phyloP scores from a whole-genome alignment of 2,888 invertebrate species.

The Cosmopolites sordidus region DNA sequence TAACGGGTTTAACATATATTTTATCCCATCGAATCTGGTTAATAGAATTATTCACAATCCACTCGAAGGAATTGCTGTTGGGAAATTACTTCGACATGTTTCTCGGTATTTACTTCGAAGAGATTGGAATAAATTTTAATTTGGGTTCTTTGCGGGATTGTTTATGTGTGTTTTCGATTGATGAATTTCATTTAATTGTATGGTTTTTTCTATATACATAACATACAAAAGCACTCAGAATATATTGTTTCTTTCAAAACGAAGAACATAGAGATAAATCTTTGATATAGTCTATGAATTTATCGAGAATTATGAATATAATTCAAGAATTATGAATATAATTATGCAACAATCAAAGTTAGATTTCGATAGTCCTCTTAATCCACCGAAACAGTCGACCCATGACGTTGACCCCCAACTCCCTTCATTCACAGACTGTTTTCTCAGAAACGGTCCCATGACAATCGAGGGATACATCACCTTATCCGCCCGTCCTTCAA shows the following conservation, averaged over 20 bases:
- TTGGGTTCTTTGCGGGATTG: constrained; percentile 10
- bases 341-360: too few relatives aligned
- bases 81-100: constrained; percentile 35
- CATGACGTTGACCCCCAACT: neutral
- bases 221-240: too few relatives aligned
- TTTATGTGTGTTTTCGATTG: too few relatives aligned
- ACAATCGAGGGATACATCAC: neutral
- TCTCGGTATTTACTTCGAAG: constrained; percentile 23
- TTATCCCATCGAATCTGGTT: constrained; percentile 38
- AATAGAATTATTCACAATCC: constrained; percentile 40
- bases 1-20: constrained; percentile 35
- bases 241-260: too few relatives aligned
- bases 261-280: too few relatives aligned
- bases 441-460: neutral
- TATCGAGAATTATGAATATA: too few relatives aligned
- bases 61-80: constrained; percentile 37
- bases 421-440: neutral
- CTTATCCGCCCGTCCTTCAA: constrained; percentile 19
- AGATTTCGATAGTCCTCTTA: too few relatives aligned
- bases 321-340: too few relatives aligned
- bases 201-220: too few relatives aligned
- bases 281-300: too few relatives aligned
- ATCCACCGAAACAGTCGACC: neutral
- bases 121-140: constrained; percentile 17
- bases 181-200: too few relatives aligned